Percentiles rank a stretch among this genome's conserved stretches.
Evolutionary conservation across 2,113 vertebrate genomes (phyloP).

Genomic region (Epinephelus fuscoguttatus): DNA sequence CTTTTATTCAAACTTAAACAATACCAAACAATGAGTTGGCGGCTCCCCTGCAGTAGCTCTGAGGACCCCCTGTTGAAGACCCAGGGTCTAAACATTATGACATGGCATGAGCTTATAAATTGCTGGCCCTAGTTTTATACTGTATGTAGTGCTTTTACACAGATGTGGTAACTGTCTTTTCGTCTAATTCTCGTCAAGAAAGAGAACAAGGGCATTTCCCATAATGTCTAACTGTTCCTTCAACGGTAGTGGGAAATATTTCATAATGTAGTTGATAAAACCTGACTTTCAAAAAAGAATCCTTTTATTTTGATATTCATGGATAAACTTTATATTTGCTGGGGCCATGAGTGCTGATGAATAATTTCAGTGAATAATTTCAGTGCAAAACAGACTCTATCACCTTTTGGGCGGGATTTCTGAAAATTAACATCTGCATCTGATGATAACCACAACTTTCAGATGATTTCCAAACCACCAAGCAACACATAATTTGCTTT

Average conservation of each 20-base stretch:
- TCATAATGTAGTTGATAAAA: conserved; percentile 8
- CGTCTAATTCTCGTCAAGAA: neutral
- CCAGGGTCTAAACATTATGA: neutral
- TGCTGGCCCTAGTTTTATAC: neutral
- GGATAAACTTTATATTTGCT: conserved; percentile 9
- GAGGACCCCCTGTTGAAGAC: no score
- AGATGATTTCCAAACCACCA: conserved; percentile 49
- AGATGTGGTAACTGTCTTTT: neutral
- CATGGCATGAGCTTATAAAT: neutral
- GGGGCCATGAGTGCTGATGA: conserved; percentile 22
- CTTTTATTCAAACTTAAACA: no score
- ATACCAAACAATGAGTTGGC: no score
- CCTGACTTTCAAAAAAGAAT: neutral
- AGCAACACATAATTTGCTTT: conserved; percentile 57
- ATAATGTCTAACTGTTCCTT: neutral
- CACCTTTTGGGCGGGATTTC: conserved; percentile 38
- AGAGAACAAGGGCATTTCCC: neutral
- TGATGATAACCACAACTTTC: conserved; percentile 44
- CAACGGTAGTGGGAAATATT: neutral
- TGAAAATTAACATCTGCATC: conserved; percentile 49
- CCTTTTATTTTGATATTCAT: conserved; percentile 16
- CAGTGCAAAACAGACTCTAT: conserved; percentile 20
- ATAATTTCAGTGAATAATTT: conserved; percentile 22
- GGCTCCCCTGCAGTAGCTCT: no score
- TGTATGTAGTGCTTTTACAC: neutral